Evolutionary conservation across 1,140 invertebrate genomes (phyloP), one percentile per base, ranked within the genome.

Genomic region (Magallana ariakensis): DNA sequence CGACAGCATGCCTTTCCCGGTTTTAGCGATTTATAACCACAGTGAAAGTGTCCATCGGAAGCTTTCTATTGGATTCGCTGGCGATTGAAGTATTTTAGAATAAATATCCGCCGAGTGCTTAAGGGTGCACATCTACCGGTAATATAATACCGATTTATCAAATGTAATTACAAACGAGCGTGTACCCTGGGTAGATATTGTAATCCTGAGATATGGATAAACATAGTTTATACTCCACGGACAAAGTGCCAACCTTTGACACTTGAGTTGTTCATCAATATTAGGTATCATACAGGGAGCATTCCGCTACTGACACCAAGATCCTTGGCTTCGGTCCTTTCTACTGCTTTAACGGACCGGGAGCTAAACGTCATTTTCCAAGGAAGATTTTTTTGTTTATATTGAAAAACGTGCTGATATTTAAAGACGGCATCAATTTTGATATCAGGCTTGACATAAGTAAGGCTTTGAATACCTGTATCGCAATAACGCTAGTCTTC

Each of bases 41-140:
- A 26, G 66, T 26, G 66, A 75, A 75, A 75, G 66, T 75, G 66
- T 22, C 22, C 19, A 75, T 75, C 66, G 66, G 66, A 75, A 75
- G 66, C 66, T 33, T 46, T 75, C 22, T 75, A 26, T 26, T 7
- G 66, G 66, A 75, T 75, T 75, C 22, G 66, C 66, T 75, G 33
- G 26, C 66, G 66, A 75, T 75, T 75, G 22, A 75, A 75, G 66
- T 75, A 75, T 75, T 75, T 75, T 75, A 75, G 33, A 75, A 75
- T 75, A 75, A 75, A 75, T 75, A 75, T 75, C 22, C 22, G 66
- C 22, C 33, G 26, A 75, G 66, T 26, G 19, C 66, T 75, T 75
- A 75, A 75, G 22, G 22, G 66, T 75, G 66, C 66, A 75, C 33
- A 75, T 75, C 33, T 75, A 75, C 66, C 11, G 13, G 66, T 75